Evolutionary conservation across 2,113 vertebrate species (phyloP).

Genomic region (Heterotis niloticus): DNA sequence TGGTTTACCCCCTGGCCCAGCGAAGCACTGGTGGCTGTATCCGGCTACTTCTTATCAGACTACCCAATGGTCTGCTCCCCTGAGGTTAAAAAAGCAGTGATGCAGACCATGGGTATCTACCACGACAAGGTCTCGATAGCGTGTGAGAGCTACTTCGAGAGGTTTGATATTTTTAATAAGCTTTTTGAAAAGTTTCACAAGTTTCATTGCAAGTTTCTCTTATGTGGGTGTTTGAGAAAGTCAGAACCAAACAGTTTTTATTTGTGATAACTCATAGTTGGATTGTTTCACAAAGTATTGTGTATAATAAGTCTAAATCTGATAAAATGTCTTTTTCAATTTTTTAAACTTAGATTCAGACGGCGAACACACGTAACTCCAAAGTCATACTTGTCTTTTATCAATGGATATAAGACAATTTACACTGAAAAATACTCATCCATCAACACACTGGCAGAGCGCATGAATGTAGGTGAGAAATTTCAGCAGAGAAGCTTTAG

Average conservation of each 20-base stretch:
- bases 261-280: too few species aligned
- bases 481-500: constrained; percentile 48
- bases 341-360: constrained; percentile 39
- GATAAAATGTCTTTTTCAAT: too few species aligned
- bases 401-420: constrained; percentile 70
- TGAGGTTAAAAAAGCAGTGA: constrained; percentile 67
- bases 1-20: constrained; percentile 80
- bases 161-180: constrained; percentile 38
- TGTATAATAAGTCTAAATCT: too few species aligned
- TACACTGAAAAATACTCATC: constrained; percentile 69
- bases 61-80: constrained; percentile 70
- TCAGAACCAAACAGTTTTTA: too few species aligned
- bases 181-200: too few species aligned
- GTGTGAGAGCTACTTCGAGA: constrained; percentile 72
- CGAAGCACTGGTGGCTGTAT: constrained; percentile 76
- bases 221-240: too few species aligned
- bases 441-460: constrained; percentile 74
- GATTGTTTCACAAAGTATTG: too few species aligned
- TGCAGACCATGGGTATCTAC: constrained; percentile 75
- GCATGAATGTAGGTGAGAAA: constrained; percentile 76
- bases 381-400: constrained; percentile 78
- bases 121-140: constrained; percentile 76
- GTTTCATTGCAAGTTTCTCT: too few species aligned
- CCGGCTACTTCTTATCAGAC: constrained; percentile 70
- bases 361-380: constrained; percentile 76